Conservation (phyloP, 2,888 invertebrate species). For the Drosophila neonasuta region DNA sequence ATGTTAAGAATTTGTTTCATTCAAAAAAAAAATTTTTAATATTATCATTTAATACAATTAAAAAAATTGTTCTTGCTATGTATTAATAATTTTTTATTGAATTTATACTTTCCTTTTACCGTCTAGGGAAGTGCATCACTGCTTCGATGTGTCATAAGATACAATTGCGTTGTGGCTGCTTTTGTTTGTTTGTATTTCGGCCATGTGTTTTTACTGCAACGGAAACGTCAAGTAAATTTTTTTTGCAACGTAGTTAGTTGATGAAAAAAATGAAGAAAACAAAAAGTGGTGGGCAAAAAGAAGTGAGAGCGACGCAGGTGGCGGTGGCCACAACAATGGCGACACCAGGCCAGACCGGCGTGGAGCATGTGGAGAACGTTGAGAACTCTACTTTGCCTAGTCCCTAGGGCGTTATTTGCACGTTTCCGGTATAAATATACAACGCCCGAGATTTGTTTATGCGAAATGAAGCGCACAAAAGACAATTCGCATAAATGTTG, state of each 20-base stretch:
- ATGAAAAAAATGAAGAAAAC: slow-evolving; percentile 48
- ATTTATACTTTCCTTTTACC: too few relatives aligned
- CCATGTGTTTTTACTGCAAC: slow-evolving; percentile 76
- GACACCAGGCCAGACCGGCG: slow-evolving; percentile 47
- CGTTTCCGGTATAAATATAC: slow-evolving; percentile 78
- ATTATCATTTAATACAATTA: too few relatives aligned
- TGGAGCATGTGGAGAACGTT: slow-evolving; percentile 24
- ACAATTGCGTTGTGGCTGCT: not conserved
- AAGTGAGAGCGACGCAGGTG: slow-evolving; percentile 64
- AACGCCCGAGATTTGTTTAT: slow-evolving; percentile 76
- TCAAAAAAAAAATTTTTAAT: too few relatives aligned
- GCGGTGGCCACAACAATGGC: slow-evolving; percentile 65
- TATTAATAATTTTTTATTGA: too few relatives aligned
- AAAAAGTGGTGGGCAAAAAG: slow-evolving; percentile 22
- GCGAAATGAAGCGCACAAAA: slow-evolving; percentile 78
- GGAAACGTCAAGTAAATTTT: slow-evolving; percentile 74
- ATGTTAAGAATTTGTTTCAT: too few relatives aligned
- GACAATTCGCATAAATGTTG: slow-evolving; percentile 77
- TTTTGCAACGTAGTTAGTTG: slow-evolving; percentile 71
- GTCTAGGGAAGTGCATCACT: slow-evolving; percentile 2
- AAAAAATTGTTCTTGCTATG: too few relatives aligned
- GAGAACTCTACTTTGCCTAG: slow-evolving; percentile 71
- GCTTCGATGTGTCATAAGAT: not conserved
- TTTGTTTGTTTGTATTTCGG: slow-evolving; percentile 62
- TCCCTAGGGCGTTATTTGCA: slow-evolving; percentile 77